These are phyloP conservation scores for Chaenocephalus aceratus DNA, from an alignment of 2,113 vertebrate genomes.

Conservation along the genomic window DNA sequence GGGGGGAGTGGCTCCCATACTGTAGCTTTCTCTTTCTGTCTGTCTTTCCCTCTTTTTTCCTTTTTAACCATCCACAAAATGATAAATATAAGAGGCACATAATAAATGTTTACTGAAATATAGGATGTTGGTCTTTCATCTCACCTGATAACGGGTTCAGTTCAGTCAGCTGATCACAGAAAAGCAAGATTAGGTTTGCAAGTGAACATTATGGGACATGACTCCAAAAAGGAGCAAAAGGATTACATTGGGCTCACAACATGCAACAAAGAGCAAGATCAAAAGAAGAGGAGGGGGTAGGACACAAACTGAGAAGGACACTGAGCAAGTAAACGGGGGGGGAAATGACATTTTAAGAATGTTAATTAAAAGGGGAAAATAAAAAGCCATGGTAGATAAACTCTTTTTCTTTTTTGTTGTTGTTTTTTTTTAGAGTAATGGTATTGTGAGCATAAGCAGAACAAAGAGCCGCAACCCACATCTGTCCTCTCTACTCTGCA, in stretches of 20 bases:
- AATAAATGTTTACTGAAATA: background rate
- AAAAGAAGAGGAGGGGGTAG: background rate
- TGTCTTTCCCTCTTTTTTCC: constrained; percentile 3
- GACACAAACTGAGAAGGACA: background rate
- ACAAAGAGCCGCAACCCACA: constrained; percentile 70
- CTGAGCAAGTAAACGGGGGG: background rate
- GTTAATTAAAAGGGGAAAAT: constrained; percentile 1
- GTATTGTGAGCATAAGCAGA: constrained; percentile 46
- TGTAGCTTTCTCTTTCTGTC: constrained; percentile 12
- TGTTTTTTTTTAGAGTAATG: constrained; percentile 9
- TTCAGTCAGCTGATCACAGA: constrained; percentile 63
- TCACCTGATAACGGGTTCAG: constrained; percentile 32
- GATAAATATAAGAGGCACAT: background rate
- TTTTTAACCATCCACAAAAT: background rate
- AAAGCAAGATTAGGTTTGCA: constrained; percentile 46
- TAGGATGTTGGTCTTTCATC: background rate
- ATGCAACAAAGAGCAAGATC: constrained; percentile 33
- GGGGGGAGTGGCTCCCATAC: background rate
- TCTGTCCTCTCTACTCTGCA: constrained; percentile 70
- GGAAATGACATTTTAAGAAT: background rate
- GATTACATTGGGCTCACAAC: constrained; percentile 58
- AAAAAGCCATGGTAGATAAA: background rate
- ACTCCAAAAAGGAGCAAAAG: constrained; percentile 55
- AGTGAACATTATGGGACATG: constrained; percentile 54
- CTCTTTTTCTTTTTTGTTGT: constrained; percentile 16